Percentiles rank a stretch among this genome's conserved stretches.
phyloP scores from a whole-genome alignment of 2,888 invertebrate species.

The Zhengitettix transpicula region DNA sequence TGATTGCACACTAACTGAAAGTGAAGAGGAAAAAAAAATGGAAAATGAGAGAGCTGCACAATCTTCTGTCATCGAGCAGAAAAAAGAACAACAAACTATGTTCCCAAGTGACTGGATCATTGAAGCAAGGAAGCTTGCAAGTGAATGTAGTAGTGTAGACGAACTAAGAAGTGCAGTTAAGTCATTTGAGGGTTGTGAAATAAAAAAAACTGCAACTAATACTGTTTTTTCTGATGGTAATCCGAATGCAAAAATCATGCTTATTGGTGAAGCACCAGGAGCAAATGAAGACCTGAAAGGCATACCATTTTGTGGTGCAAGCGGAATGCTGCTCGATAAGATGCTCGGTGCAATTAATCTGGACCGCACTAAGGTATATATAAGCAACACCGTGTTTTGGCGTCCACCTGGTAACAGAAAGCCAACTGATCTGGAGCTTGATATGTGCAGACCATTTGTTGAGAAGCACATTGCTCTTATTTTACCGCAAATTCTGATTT shows the following conservation, averaged over 20 bases:
- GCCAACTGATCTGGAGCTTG: no score
- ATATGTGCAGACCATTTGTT: no score
- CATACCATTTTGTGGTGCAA: background rate
- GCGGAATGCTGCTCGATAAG: background rate
- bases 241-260: background rate
- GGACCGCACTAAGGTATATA: background rate
- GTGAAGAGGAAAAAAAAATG: background rate
- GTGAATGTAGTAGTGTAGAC: background rate
- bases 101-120: background rate
- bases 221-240: background rate
- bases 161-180: background rate
- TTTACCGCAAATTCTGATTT: no score
- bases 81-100: background rate
- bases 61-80: background rate
- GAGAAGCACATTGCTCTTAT: no score
- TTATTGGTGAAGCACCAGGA: background rate
- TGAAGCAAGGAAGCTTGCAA: background rate
- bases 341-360: background rate
- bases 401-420: no score
- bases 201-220: background rate
- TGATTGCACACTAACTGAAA: background rate
- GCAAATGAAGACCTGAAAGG: background rate
- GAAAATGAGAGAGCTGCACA: background rate
- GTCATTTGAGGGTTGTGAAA: background rate
- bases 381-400: no score